Conservation (phyloP, 2,797 vertebrate genomes). For the Halcyon leucocephala region DNA sequence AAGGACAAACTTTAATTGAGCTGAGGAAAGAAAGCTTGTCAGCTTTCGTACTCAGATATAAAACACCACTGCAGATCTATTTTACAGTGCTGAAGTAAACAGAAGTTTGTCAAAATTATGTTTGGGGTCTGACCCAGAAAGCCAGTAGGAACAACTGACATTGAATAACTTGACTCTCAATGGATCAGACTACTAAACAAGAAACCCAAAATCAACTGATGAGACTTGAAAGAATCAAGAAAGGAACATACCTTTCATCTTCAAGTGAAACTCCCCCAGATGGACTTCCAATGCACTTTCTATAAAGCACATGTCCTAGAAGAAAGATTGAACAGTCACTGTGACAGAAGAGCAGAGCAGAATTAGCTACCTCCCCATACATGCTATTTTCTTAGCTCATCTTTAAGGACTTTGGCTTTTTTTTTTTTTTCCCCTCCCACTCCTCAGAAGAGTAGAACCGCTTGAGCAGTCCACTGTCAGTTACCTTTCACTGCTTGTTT, state of each 20-base stretch:
- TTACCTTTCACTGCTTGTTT: not conserved
- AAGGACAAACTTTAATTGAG: not conserved
- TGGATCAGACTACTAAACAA: not conserved
- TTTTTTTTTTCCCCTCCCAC: fast-evolving
- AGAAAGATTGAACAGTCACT: not conserved
- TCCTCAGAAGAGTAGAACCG: not conserved
- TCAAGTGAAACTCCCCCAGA: constrained; percentile 93
- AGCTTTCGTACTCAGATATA: not conserved
- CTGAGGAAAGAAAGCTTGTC: not conserved
- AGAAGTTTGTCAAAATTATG: not conserved
- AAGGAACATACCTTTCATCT: constrained; percentile 90
- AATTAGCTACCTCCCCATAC: not conserved
- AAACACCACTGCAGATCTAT: not conserved
- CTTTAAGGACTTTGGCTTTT: not conserved
- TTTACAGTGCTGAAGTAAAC: not conserved
- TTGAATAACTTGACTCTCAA: not conserved
- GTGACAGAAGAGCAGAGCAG: not conserved
- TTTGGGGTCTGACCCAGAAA: not conserved
- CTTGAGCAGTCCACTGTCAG: not conserved
- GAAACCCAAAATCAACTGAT: not conserved
- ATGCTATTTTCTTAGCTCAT: not conserved
- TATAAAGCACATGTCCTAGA: constrained; percentile 93
- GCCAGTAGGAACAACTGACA: not conserved
- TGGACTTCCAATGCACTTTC: constrained; percentile 92
- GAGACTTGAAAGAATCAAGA: not conserved